Evolutionary conservation across 2,113 vertebrate species (phyloP).

Genomic region (Lethenteron camtschaticum): DNA sequence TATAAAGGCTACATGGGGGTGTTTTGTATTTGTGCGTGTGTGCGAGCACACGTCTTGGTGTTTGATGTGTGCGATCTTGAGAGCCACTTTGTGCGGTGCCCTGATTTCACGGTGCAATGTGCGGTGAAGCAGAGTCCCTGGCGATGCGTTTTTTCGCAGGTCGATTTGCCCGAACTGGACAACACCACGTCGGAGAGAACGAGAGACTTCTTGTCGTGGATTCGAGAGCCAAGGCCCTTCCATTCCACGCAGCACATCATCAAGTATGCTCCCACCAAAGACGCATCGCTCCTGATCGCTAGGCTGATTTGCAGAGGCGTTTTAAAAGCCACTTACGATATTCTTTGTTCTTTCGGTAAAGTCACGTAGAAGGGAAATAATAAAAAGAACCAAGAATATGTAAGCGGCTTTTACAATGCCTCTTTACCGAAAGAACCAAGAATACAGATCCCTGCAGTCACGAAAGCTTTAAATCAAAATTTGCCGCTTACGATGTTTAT

Average conservation of each 20-base stretch:
- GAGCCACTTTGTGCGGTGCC: slow-evolving; percentile 5
- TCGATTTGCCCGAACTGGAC: slow-evolving; percentile 56
- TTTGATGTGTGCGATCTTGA: background rate
- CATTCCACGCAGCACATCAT: slow-evolving; percentile 43
- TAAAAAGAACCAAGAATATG: too few relatives aligned
- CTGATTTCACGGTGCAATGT: too few relatives aligned
- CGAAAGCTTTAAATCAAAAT: too few relatives aligned
- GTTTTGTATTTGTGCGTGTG: background rate
- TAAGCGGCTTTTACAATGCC: too few relatives aligned
- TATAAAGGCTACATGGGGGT: background rate
- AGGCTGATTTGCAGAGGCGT: background rate
- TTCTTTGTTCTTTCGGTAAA: too few relatives aligned
- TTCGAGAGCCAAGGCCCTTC: slow-evolving; percentile 54
- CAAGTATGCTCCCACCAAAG: slow-evolving; percentile 43
- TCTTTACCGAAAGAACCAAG: too few relatives aligned
- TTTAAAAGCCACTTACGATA: background rate
- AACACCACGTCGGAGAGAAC: slow-evolving; percentile 48
- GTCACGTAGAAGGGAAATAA: too few relatives aligned
- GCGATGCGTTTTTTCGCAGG: slow-evolving; percentile 24
- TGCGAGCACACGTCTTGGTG: background rate
- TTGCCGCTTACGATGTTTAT: background rate
- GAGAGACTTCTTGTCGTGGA: slow-evolving; percentile 63
- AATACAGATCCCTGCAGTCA: too few relatives aligned
- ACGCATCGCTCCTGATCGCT: background rate
- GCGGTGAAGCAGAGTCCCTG: background rate